Evolutionary conservation across 2,888 invertebrate genomes (phyloP), one percentile per base, ranked within the genome.

Genomic region (Parascotia fuliginaria): DNA sequence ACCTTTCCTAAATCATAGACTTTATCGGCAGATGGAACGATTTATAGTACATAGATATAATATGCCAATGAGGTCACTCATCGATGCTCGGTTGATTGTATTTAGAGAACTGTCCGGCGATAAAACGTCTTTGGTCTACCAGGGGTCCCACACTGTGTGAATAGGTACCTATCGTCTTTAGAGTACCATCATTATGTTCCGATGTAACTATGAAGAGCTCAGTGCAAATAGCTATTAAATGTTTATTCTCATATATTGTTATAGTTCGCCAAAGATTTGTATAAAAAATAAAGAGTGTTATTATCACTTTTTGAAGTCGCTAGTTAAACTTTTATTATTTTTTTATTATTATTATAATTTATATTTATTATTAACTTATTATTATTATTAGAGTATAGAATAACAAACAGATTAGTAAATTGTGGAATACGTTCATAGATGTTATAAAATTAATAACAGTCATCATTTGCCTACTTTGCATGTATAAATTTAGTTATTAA

Each of bases 381-480:
- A 55, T 56, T 61, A n/a, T n/a, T n/a, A n/a, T n/a, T n/a, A n/a
- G n/a, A 53, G 58, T 58, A 64, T 69, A 60, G 51, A 38, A 22
- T 65, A 68, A 60, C 62, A 50, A 62, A 65, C 66, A 54, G 59
- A 55, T 65, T 73, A 75, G 68, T 55, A 54, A 68, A 65, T 59
- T 60, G 50, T 60, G 56, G 59, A 74, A 78, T 81, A 79, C 78
- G 77, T 84, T 79, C 66, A 74, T 74, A 77, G 73, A 81, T 72
- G 73, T 79, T 79, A 81, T 79, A 75, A 66, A 88, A 87, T 81
- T 87, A 87, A 85, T 82, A 45, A 90, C 89, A 89, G 88, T 87
- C 89, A 88, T 77, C 73, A 83, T 85, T 83, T 79, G 88, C 89
- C 90, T 91, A 89, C 81, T 89, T 89, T 88, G 89, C 89, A 85